Evolutionary conservation across 2,888 invertebrate genomes (phyloP).

Genomic region (Tenthredo scrophulariae): DNA sequence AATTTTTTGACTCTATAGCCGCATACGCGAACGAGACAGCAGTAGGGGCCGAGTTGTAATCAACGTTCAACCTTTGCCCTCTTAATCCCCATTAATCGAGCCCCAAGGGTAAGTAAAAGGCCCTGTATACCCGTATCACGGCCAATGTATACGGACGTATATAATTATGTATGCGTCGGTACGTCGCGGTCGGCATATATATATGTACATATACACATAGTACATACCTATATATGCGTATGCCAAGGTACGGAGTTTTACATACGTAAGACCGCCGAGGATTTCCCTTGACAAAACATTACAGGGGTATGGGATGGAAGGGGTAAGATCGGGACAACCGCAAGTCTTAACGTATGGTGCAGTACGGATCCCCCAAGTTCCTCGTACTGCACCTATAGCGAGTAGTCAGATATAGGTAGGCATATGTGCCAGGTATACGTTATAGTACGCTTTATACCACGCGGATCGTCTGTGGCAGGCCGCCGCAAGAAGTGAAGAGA

Average conservation of each 20-base stretch:
- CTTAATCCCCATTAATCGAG: conserved; percentile 45
- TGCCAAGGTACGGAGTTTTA: neutral
- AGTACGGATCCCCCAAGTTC: conserved; percentile 10
- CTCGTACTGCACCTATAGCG: conserved; percentile 18
- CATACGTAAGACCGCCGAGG: conserved; percentile 15
- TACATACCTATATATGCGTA: neutral
- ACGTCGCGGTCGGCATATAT: neutral
- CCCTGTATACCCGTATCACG: conserved; percentile 23
- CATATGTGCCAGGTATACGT: conserved; percentile 17
- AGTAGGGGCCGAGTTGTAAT: conserved; percentile 37
- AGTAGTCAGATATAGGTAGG: neutral
- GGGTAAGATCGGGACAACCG: conserved; percentile 16
- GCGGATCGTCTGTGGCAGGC: conserved; percentile 59
- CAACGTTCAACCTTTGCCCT: conserved; percentile 38
- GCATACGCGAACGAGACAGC: conserved; percentile 5
- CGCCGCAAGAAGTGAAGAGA: conserved; percentile 63
- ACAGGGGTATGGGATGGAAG: neutral
- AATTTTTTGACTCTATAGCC: neutral
- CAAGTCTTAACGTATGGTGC: conserved; percentile 26
- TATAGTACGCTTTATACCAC: conserved; percentile 35
- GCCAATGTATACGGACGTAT: conserved; percentile 14
- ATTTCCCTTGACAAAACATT: conserved; percentile 30
- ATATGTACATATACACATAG: neutral
- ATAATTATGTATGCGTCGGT: conserved; percentile 35
- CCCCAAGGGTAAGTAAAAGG: conserved; percentile 39